A percentile compares a stretch with the other conserved stretches of the same genome.
phyloP scores from a whole-genome alignment of 2,888 invertebrate species.

The Ormyrus nitidulus region DNA sequence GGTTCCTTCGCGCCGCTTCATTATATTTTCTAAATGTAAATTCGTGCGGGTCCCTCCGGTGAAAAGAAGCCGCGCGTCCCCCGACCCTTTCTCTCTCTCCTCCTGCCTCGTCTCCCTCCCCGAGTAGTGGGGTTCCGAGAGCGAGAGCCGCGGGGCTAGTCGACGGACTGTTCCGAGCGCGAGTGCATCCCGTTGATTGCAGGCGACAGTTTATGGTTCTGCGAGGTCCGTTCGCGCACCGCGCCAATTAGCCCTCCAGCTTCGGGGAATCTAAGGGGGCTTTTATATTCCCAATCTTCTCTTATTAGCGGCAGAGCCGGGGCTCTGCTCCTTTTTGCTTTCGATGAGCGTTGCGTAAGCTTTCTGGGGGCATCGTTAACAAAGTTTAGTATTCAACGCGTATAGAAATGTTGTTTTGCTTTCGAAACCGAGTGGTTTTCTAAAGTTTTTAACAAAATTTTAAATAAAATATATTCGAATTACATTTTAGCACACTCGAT shows the following conservation, averaged over 20 bases:
- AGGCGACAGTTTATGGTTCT: constrained; percentile 75
- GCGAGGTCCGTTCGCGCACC: constrained; percentile 63
- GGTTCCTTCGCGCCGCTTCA: constrained; percentile 75
- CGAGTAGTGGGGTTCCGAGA: no score
- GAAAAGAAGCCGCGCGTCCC: constrained; percentile 52
- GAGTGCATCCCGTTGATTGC: constrained; percentile 70
- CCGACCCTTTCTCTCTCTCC: no score
- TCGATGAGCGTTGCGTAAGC: no score
- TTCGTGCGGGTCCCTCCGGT: constrained; percentile 68
- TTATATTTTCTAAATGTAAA: constrained; percentile 76
- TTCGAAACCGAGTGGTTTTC: no score
- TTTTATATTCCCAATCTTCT: constrained; percentile 53
- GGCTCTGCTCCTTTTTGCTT: background rate
- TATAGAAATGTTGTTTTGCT: no score
- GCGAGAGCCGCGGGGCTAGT: constrained; percentile 25
- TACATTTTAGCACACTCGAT: no score
- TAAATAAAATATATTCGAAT: no score
- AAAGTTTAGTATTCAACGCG: no score
- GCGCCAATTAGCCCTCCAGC: constrained; percentile 72
- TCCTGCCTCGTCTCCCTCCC: background rate
- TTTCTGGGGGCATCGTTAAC: no score
- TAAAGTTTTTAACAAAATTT: no score
- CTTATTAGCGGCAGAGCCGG: constrained; percentile 48
- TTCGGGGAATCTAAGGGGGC: constrained; percentile 68
- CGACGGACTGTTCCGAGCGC: constrained; percentile 12